Conservation (phyloP, 2,888 invertebrate genomes). For the Laspeyria flexula region DNA sequence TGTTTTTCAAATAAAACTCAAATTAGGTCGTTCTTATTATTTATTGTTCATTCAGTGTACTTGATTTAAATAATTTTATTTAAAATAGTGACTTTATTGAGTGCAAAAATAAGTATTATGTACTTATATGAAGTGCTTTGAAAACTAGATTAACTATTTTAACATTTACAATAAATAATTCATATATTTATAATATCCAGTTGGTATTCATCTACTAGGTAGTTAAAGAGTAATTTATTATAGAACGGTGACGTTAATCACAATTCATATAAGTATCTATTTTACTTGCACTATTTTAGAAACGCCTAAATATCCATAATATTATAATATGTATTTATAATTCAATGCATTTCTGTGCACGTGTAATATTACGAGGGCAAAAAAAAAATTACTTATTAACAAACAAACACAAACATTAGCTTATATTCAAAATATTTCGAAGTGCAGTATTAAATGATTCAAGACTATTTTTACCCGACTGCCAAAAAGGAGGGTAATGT, state of each 20-base stretch:
- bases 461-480: too few relatives aligned
- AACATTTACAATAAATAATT: slow-evolving; percentile 41
- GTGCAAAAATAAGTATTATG: slow-evolving; percentile 81
- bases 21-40: slow-evolving; percentile 67
- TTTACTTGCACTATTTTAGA: slow-evolving; percentile 22
- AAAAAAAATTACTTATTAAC: neutral
- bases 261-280: slow-evolving; percentile 36
- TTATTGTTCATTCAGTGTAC: slow-evolving; percentile 79
- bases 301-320: slow-evolving; percentile 23
- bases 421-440: neutral
- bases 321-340: neutral
- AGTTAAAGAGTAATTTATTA: slow-evolving; percentile 32
- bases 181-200: slow-evolving; percentile 46
- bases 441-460: neutral
- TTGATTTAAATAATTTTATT: slow-evolving; percentile 74
- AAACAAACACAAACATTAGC: neutral
- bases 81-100: slow-evolving; percentile 82
- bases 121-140: slow-evolving; percentile 77
- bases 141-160: slow-evolving; percentile 59
- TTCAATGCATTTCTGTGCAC: neutral
- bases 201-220: slow-evolving; percentile 30
- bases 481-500: too few relatives aligned
- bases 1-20: slow-evolving; percentile 56
- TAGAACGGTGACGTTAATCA: slow-evolving; percentile 34
- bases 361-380: neutral